Conservation (phyloP, 2,888 invertebrate species). For the Euphydryas editha region DNA sequence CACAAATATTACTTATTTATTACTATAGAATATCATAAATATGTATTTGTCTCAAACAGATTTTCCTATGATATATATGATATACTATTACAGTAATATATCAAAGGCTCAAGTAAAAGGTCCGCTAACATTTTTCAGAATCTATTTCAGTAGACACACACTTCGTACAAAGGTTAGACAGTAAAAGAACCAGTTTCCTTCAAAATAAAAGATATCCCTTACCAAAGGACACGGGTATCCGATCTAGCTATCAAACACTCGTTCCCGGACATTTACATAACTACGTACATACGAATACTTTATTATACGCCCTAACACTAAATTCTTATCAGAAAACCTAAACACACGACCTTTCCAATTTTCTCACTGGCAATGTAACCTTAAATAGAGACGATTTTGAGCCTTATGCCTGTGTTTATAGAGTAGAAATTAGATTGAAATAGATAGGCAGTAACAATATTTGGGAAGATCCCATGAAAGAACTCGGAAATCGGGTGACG, state of each 20-base stretch:
- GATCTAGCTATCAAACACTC: conserved; percentile 29
- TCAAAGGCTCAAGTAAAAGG: too few species aligned
- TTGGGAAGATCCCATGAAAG: conserved; percentile 54
- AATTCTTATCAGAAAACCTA: conserved; percentile 57
- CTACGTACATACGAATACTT: conserved; percentile 37
- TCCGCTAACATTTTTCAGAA: too few species aligned
- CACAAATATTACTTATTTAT: too few species aligned
- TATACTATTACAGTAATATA: too few species aligned
- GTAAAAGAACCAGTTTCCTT: background rate
- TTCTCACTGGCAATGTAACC: conserved; percentile 44
- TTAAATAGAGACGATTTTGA: conserved; percentile 27
- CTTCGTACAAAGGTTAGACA: too few species aligned
- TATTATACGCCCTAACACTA: conserved; percentile 44
- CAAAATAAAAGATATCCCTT: conserved; percentile 27
- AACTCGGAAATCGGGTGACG: conserved; percentile 61
- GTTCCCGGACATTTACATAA: conserved; percentile 34
- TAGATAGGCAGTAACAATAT: conserved; percentile 43
- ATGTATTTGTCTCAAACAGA: too few species aligned
- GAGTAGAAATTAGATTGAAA: background rate
- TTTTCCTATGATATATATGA: too few species aligned
- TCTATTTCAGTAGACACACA: too few species aligned
- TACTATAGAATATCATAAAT: too few species aligned
- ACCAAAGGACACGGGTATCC: conserved; percentile 26
- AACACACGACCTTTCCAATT: conserved; percentile 54
- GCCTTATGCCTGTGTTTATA: conserved; percentile 28